Base-by-base conservation (phyloP, 2,888 invertebrate species). In the Ophion obscuratus region DNA sequence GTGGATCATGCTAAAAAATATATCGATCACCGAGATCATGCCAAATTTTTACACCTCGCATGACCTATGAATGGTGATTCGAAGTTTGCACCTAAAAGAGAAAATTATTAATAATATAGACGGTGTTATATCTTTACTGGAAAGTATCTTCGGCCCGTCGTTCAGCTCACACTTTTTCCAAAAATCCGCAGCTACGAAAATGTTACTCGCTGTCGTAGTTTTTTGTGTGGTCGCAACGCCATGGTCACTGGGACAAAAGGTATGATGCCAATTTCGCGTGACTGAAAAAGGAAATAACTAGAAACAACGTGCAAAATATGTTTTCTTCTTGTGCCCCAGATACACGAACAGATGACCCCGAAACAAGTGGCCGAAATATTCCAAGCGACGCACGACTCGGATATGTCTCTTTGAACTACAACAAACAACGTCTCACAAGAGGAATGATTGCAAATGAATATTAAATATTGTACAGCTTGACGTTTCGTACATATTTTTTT, bases 341-440 rank as follows among this genome's bases (percentile, higher is more conserved):
- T 77, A 1, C 76, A 77, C 66, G 57, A 77, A 53, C 71, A 14
- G 24, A 70, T 82, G 76, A 82, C 36, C 24, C 20, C 5, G 31
- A 59, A 76, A 0, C 20, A 82, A 64, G 62, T 81, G 68, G 75
- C 75, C 7, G 75, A 31, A 31, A 31, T 4, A 31, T 81, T 31
- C n/a, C 75, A 11, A 75, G 74, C 68, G 31, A 59, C 31, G 14
- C 40, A 59, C 59, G 61, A 14, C 68, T 47, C 24, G 17, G 9
- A 75, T 75, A 14, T 61, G 67, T 73, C 44, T 20, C n/a, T 44
- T 40, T 36, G 2, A 53, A 14, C 11, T 17, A 61, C 20, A 31
- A 31, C 31, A 31, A 31, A 31, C 31, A 31, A 31, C 31, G 3
- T 31, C 31, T 31, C 31, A 31, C 31, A 31, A 31, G 31, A 31